These are phyloP conservation scores for Sitta carolinensis DNA, from an alignment of 2,797 vertebrate genomes.

Conservation along the genomic window DNA sequence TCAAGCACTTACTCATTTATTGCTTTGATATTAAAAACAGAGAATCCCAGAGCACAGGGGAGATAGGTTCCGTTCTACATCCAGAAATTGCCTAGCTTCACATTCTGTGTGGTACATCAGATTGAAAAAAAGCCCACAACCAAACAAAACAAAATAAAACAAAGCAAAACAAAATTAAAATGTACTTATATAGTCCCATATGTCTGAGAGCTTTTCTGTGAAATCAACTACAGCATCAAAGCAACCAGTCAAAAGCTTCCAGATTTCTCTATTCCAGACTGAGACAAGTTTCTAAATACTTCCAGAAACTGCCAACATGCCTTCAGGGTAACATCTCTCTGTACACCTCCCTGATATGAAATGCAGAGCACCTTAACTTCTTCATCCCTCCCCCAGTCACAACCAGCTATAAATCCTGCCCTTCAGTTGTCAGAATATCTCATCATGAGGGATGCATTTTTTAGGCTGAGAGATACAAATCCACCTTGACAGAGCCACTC, in stretches of 20 bases:
- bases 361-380: background rate
- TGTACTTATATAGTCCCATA: background rate
- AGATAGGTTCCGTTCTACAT: background rate
- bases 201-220: background rate
- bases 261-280: background rate
- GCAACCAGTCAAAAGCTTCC: background rate
- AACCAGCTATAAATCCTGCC: background rate
- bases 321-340: background rate
- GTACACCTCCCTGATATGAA: background rate
- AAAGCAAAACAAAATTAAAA: background rate
- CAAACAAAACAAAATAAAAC: background rate
- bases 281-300: background rate
- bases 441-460: background rate
- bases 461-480: background rate
- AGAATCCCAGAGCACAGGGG: background rate
- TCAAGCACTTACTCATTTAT: conserved; percentile 1
- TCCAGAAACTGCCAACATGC: background rate
- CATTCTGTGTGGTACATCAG: background rate
- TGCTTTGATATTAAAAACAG: conserved; percentile 49
- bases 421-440: background rate
- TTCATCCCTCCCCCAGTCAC: background rate
- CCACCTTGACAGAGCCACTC: background rate
- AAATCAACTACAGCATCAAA: background rate
- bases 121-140: background rate
- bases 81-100: background rate